Base-by-base conservation (phyloP, 2,888 invertebrate species). In the Phyllotreta cruciferae region DNA sequence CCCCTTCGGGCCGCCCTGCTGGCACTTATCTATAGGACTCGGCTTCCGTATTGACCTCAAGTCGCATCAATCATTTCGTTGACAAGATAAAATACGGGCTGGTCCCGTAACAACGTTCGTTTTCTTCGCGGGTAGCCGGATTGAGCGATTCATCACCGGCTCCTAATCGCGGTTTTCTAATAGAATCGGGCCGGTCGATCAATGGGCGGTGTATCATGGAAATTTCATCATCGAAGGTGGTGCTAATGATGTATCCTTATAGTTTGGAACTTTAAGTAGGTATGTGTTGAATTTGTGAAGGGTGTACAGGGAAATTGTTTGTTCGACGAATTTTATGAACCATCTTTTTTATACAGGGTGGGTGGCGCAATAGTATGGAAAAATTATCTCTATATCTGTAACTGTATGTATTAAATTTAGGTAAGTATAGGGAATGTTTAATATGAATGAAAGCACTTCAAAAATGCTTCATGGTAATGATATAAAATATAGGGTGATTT, bases 41-140 rank as follows among this genome's bases (percentile, higher is more conserved):
- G 63, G 62, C 62, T 62, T 67, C 70, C 68, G 66, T 66, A 64
- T 63, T 53, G 67, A 58, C 65, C 62, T 66, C 63, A 45, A 66
- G 53, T 57, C 57, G 67, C 69, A 71, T 71, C 71, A 68, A 71
- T 71, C 71, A 71, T 71, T 66, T 64, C 62, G 61, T 60, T 24
- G 68, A 68, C 68, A 68, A 66, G 68, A 66, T 62, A 66, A 68
- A 64, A 68, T 68, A 68, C 65, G 68, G 64, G 44, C 56, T 56
- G 60, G 63, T 54, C 63, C 56, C 60, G 44, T 52, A 56, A 52
- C 58, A 56, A 38, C 64, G 57, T 52, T 60, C 64, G 44, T 60
- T 56, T 57, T 56, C 56, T 56, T 61, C 41, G 61, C 54, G 61
- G 61, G 53, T 53, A 57, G 61, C 63, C 58, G 42, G 63, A 63